A percentile compares a stretch with the other conserved stretches of the same genome.
Evolutionary conservation across 2,113 vertebrate genomes (phyloP).

Genomic region (Epinephelus fuscoguttatus): DNA sequence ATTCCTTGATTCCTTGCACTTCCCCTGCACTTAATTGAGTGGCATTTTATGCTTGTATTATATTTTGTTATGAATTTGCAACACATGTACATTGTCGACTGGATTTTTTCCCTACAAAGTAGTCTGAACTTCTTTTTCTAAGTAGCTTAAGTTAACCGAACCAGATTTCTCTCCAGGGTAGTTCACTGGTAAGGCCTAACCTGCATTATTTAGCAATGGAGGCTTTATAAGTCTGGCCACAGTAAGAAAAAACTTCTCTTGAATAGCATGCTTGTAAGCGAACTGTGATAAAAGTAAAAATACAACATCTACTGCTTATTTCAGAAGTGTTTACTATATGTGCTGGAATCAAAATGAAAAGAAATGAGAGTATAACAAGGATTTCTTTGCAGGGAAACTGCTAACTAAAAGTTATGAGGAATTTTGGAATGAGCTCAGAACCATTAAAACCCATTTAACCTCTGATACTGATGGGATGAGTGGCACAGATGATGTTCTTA

Average conservation of each 20-base stretch:
- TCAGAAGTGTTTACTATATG: not conserved
- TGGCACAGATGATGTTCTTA: conserved; percentile 1
- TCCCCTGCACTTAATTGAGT: too few species aligned
- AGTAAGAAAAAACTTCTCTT: not conserved
- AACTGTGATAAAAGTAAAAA: not conserved
- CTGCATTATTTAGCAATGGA: conserved; percentile 1
- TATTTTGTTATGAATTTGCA: too few species aligned
- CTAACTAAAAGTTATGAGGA: conserved; percentile 24
- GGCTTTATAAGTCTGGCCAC: not conserved
- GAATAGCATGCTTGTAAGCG: not conserved
- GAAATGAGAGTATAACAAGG: not conserved
- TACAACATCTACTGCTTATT: not conserved
- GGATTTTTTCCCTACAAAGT: too few species aligned
- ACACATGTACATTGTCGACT: too few species aligned
- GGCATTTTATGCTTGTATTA: too few species aligned
- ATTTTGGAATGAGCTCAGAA: conserved; percentile 31
- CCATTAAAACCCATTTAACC: conserved; percentile 3
- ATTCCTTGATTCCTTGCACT: too few species aligned
- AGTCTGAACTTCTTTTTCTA: too few species aligned
- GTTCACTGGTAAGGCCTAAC: not conserved
- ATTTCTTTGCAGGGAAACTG: not conserved
- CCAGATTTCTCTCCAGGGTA: too few species aligned
- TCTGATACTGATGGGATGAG: not conserved
- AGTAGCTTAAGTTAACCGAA: too few species aligned
- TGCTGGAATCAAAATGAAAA: not conserved